Evolutionary conservation across 2,113 vertebrate species (phyloP), one percentile per base, ranked within the genome.

Genomic region (Syngnathus typhle): DNA sequence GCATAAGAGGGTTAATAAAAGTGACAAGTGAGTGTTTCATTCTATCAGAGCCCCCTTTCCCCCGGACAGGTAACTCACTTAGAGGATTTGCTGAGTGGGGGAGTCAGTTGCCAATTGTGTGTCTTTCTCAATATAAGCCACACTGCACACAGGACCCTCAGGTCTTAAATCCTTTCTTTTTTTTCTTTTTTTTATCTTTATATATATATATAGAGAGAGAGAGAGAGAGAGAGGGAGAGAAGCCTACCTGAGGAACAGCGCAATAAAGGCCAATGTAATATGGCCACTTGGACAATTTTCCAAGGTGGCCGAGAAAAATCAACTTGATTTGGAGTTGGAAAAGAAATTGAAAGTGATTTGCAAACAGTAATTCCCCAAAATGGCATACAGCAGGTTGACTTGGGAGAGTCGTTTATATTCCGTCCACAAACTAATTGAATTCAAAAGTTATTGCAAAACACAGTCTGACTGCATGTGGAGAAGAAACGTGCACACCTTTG

Each of bases 1-100:
- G 81, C 27, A 82, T 82, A 86, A 87, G 86, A 82, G 84, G 82
- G 86, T 89, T 88, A 89, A 88, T 87, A 84, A 84, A 89, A 89
- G 84, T 85, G 86, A 91, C 88, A 89, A 87, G 81, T 78, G 88
- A 86, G 81, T 81, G 80, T 89, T 91, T 90, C 83, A 89, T 91
- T 90, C 84, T 80, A 88, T 90, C 82, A 81, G 70, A 81, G 82
- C 85, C 85, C 83, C 78, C 82, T 78, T 87, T 32, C 27, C 38
- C 77, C 78, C 69, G 81, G 86, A 85, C 86, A 81, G 83, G 72
- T 87, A 90, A 90, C 88, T 87, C 83, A 89, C 85, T 91, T 89
- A 90, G 81, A 87, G 83, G 80, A 78, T 85, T 79, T 54, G 78
- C 84, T 84, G 86, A 87, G 78, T 83, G 83, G 72, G 83, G 72